phyloP scores from a whole-genome alignment of 2,113 vertebrate species.

The Brachionichthys hirsutus region DNA sequence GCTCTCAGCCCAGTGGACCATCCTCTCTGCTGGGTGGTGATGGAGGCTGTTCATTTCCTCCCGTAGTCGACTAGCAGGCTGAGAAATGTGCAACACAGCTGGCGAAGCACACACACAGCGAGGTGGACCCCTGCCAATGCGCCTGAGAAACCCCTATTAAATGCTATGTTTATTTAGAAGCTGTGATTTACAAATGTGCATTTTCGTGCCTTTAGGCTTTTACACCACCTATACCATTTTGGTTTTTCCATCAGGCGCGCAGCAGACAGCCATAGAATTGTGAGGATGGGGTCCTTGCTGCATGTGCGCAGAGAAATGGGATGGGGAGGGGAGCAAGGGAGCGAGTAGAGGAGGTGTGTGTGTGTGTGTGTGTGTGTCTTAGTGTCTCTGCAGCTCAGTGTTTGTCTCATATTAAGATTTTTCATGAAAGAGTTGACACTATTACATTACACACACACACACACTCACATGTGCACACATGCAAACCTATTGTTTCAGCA shows the following conservation, averaged over 20 bases:
- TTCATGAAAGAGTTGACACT: slow-evolving; percentile 38
- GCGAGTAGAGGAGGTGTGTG: slow-evolving; percentile 17
- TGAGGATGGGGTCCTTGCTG: slow-evolving; percentile 70
- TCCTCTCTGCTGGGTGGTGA: slow-evolving; percentile 50
- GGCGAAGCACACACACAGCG: slow-evolving; percentile 12
- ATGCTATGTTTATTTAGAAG: slow-evolving; percentile 40
- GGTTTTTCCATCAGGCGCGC: slow-evolving; percentile 75
- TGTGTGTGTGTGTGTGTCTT: slow-evolving; percentile 20
- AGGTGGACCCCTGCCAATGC: slow-evolving; percentile 41
- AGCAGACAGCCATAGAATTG: slow-evolving; percentile 64
- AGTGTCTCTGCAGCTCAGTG: slow-evolving; percentile 25
- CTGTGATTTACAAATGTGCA: slow-evolving; percentile 61
- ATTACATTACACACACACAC: slow-evolving; percentile 28
- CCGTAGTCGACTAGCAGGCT: slow-evolving; percentile 17
- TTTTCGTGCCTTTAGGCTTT: slow-evolving; percentile 50
- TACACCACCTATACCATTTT: slow-evolving; percentile 31
- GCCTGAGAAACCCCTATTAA: slow-evolving; percentile 61
- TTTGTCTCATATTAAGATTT: slow-evolving; percentile 60
- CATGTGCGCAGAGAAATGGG: slow-evolving; percentile 51
- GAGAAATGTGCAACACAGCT: slow-evolving; percentile 22
- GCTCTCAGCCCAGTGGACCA: slow-evolving; percentile 57
- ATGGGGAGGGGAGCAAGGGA: slow-evolving; percentile 36
- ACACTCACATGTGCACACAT: slow-evolving; percentile 32
- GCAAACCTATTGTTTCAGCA: slow-evolving; percentile 57
- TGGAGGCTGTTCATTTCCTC: slow-evolving; percentile 44